Evolutionary conservation across 2,113 vertebrate species (phyloP).

Genomic region (Ophiodon elongatus): DNA sequence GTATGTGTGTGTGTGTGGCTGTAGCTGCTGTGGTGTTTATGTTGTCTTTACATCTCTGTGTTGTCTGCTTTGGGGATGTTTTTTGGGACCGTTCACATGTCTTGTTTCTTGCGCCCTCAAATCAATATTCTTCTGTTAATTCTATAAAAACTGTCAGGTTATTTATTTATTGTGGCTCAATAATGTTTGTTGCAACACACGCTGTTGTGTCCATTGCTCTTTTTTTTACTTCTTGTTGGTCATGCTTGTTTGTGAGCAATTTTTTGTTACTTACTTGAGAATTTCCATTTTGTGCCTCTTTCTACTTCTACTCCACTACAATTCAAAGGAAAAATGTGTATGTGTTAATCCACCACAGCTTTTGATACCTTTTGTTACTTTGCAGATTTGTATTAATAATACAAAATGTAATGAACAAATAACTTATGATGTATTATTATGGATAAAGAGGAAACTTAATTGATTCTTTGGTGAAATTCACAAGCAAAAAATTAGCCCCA

Average conservation of each 20-base stretch:
- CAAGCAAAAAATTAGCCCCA: not conserved
- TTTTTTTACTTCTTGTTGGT: not conserved
- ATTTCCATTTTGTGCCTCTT: not conserved
- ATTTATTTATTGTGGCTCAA: not conserved
- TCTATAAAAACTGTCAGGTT: not conserved
- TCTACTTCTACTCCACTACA: not conserved
- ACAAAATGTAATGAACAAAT: not conserved
- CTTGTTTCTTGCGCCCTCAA: too few relatives aligned
- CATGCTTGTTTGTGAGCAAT: too few relatives aligned
- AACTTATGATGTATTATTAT: not conserved
- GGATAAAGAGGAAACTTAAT: not conserved
- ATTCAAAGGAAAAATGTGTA: too few relatives aligned
- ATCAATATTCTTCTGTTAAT: too few relatives aligned
- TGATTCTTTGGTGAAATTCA: not conserved
- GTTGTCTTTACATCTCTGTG: not conserved
- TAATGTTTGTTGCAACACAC: not conserved
- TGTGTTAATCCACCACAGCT: not conserved
- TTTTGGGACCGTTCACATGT: too few relatives aligned
- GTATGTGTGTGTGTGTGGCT: not conserved
- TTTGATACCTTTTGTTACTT: not conserved
- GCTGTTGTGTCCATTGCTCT: not conserved
- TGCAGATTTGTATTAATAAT: not conserved
- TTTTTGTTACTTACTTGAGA: too few relatives aligned
- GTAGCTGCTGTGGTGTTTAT: not conserved
- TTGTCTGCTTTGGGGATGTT: not conserved